Conservation (phyloP, 2,888 invertebrate species). For the Folsomia manolachei region DNA sequence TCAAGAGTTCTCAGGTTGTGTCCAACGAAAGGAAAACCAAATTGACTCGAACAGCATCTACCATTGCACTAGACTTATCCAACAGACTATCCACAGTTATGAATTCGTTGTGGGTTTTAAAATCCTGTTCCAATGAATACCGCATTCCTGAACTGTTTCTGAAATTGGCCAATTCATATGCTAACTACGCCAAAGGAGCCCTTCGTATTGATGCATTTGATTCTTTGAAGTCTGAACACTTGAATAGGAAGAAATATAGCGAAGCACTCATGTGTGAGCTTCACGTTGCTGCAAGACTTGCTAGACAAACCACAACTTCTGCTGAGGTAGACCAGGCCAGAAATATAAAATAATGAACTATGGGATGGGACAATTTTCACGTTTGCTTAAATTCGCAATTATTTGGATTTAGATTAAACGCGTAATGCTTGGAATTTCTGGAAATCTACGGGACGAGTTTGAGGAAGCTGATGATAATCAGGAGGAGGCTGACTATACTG, state of each 20-base stretch:
- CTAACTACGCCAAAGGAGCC: constrained; percentile 46
- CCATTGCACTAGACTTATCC: constrained; percentile 40
- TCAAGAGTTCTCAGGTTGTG: constrained; percentile 13
- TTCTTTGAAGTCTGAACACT: constrained; percentile 44
- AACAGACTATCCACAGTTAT: constrained; percentile 44
- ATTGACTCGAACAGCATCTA: constrained; percentile 20
- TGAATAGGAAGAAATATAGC: constrained; percentile 43
- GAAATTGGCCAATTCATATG: constrained; percentile 49
- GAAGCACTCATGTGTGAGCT: constrained; percentile 50
- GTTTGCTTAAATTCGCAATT: no score
- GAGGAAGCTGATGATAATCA: constrained; percentile 40
- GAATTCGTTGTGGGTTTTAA: constrained; percentile 47
- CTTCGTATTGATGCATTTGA: constrained; percentile 49
- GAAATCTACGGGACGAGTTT: constrained; percentile 48
- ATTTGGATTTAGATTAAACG: constrained; percentile 40
- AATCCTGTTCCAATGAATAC: constrained; percentile 47
- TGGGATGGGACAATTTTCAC: no score
- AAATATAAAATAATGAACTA: no score
- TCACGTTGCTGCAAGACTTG: constrained; percentile 49
- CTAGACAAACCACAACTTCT: constrained; percentile 43
- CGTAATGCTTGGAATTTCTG: constrained; percentile 49
- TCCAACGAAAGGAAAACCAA: constrained; percentile 13
- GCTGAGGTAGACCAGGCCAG: constrained; percentile 46
- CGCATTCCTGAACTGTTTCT: constrained; percentile 45
- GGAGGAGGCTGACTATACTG: constrained; percentile 49